Conservation (phyloP, 2,888 invertebrate species). For the Notodonta ziczac region DNA sequence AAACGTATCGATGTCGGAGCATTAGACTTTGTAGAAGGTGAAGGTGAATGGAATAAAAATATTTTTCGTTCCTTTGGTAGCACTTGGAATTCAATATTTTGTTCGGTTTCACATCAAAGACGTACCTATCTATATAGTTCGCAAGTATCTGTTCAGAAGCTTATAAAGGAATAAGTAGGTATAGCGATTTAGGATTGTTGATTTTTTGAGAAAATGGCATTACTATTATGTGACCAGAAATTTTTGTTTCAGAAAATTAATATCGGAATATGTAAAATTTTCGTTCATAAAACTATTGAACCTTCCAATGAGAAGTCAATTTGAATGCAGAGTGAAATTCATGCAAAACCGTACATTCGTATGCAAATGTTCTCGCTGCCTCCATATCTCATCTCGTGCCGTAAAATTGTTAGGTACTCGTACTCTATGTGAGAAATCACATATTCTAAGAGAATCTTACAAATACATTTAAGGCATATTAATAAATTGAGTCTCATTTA, state of each 20-base stretch:
- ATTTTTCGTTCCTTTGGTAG: conserved; percentile 14
- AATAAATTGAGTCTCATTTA: neutral
- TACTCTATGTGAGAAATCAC: conserved; percentile 21
- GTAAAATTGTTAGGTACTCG: conserved; percentile 20
- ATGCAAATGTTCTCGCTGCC: conserved; percentile 29
- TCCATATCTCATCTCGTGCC: conserved; percentile 25
- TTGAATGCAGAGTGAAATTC: conserved; percentile 34
- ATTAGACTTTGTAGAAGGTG: conserved; percentile 15
- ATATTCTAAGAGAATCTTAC: conserved; percentile 9
- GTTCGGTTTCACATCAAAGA: conserved; percentile 44
- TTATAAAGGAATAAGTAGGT: too few species aligned
- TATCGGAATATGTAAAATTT: conserved; percentile 8
- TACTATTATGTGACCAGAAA: too few species aligned
- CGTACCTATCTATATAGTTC: conserved; percentile 37
- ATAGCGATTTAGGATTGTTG: too few species aligned
- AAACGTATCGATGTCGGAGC: conserved; percentile 39
- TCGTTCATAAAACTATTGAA: conserved; percentile 11
- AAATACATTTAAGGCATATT: conserved; percentile 2
- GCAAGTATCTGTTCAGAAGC: too few species aligned
- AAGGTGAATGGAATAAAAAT: too few species aligned
- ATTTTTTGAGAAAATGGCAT: too few species aligned
- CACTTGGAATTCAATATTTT: conserved; percentile 29
- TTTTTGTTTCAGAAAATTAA: conserved; percentile 12
- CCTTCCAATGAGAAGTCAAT: conserved; percentile 25
- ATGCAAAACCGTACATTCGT: conserved; percentile 38